These are phyloP conservation scores for Heliopora coerulea DNA, from an alignment of 92 coral and sea anemone genomes.

Conservation along the genomic window DNA sequence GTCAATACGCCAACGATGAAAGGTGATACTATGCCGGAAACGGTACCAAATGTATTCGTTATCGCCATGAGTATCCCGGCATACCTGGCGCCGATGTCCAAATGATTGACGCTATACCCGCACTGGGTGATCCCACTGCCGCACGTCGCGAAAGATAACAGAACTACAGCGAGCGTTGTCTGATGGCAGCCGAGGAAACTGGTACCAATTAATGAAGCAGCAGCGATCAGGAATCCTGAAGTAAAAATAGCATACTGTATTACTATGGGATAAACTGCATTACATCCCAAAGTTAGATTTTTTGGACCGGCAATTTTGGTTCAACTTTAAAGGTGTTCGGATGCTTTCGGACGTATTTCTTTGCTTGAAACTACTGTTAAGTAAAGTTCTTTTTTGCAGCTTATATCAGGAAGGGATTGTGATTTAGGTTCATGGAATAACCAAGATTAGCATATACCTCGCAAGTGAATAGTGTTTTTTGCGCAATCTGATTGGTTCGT, in stretches of 20 bases:
- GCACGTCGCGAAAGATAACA: slow-evolving; percentile 76
- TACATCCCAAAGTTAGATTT: too few relatives aligned
- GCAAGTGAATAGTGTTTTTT: too few relatives aligned
- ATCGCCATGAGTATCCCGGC: slow-evolving; percentile 96
- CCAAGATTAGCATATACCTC: too few relatives aligned
- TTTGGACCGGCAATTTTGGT: too few relatives aligned
- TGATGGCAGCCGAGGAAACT: slow-evolving; percentile 78
- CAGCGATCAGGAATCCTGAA: slow-evolving; percentile 72
- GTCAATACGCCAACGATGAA: slow-evolving; percentile 80
- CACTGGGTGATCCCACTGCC: slow-evolving; percentile 54
- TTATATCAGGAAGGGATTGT: too few relatives aligned
- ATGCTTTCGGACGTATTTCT: too few relatives aligned
- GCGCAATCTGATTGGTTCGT: too few relatives aligned
- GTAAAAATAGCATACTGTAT: slow-evolving; percentile 22
- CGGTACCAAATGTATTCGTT: slow-evolving; percentile 71
- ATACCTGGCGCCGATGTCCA: slow-evolving; percentile 91
- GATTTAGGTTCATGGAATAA: too few relatives aligned
- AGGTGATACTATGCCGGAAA: slow-evolving; percentile 84
- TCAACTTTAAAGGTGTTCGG: too few relatives aligned
- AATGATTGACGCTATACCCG: slow-evolving; percentile 70
- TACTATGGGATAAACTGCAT: too few relatives aligned
- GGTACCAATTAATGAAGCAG: slow-evolving; percentile 76
- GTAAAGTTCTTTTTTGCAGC: too few relatives aligned
- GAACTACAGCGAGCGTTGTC: slow-evolving; percentile 69
- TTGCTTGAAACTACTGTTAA: too few relatives aligned